A percentile compares a stretch with the other conserved stretches of the same genome.
Conservation (phyloP, 2,888 invertebrate genomes). For the Spatulosminthurus flaviceps region DNA sequence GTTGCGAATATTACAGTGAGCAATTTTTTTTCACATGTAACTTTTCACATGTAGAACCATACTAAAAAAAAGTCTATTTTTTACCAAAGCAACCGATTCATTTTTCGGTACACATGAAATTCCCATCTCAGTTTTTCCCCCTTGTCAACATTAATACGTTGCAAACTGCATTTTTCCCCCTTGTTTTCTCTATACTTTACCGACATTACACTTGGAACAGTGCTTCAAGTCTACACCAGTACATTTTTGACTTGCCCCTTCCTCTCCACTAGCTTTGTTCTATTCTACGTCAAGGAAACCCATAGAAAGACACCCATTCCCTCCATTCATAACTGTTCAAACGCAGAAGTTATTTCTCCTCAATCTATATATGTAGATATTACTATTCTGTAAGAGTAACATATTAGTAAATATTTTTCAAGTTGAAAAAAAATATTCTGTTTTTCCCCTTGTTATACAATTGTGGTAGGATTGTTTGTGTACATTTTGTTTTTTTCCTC, state of each 20-base stretch:
- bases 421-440: no score
- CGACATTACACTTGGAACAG: no score
- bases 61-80: constrained; percentile 2
- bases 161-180: constrained; percentile 10
- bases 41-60: background rate
- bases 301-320: constrained; percentile 7
- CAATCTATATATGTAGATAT: background rate
- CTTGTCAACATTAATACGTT: constrained; percentile 19
- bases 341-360: background rate
- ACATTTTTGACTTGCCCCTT: constrained; percentile 4
- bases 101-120: constrained; percentile 10
- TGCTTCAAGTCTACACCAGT: background rate
- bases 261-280: background rate
- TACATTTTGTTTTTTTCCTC: no score
- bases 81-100: constrained; percentile 20
- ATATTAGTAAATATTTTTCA: background rate
- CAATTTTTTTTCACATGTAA: background rate
- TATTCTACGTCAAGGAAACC: background rate
- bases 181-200: constrained; percentile 18
- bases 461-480: background rate
- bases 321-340: background rate
- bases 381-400: no score
- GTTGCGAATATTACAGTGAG: background rate
- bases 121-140: background rate
- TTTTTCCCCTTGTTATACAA: background rate